A percentile compares a stretch with the other conserved stretches of the same genome.
These are phyloP conservation scores for Phlogophora meticulosa DNA, from an alignment of 2,888 invertebrate genomes.

Conservation along the genomic window DNA sequence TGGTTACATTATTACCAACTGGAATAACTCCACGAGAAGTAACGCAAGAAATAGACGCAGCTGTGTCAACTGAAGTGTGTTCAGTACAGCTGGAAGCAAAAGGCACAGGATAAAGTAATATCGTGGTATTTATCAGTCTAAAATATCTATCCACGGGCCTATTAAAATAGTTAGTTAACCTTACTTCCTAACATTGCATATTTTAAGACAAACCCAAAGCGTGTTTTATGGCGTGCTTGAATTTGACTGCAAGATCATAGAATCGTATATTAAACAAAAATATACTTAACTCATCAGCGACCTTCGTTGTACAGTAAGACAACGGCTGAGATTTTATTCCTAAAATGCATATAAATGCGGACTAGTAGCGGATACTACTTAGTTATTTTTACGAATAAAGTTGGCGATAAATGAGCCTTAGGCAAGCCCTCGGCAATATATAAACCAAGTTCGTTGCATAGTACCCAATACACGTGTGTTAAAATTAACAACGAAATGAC, in stretches of 20 bases:
- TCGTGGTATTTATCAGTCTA: not conserved
- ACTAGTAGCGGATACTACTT: not conserved
- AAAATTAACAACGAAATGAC: not conserved
- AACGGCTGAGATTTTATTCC: slow-evolving; percentile 5
- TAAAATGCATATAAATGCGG: slow-evolving; percentile 1
- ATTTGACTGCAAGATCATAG: not conserved
- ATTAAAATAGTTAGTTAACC: slow-evolving; percentile 8
- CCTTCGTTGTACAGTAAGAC: not conserved
- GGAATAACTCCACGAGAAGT: not conserved
- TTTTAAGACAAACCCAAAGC: not conserved
- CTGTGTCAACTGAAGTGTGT: slow-evolving; percentile 27
- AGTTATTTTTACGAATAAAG: slow-evolving; percentile 36
- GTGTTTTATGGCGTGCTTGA: not conserved
- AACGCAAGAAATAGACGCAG: slow-evolving; percentile 18
- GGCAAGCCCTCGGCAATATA: slow-evolving; percentile 6
- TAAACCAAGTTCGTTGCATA: slow-evolving; percentile 6
- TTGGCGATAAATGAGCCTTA: slow-evolving; percentile 27
- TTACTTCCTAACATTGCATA: not conserved
- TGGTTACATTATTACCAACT: not conserved
- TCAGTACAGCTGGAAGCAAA: slow-evolving; percentile 4
- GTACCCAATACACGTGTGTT: not conserved
- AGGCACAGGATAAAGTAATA: slow-evolving; percentile 15
- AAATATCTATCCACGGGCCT: not conserved
- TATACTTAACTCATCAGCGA: not conserved
- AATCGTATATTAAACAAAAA: too few relatives aligned